Conservation (phyloP, 2,888 invertebrate genomes). For the Sarcophaga carnaria region DNA sequence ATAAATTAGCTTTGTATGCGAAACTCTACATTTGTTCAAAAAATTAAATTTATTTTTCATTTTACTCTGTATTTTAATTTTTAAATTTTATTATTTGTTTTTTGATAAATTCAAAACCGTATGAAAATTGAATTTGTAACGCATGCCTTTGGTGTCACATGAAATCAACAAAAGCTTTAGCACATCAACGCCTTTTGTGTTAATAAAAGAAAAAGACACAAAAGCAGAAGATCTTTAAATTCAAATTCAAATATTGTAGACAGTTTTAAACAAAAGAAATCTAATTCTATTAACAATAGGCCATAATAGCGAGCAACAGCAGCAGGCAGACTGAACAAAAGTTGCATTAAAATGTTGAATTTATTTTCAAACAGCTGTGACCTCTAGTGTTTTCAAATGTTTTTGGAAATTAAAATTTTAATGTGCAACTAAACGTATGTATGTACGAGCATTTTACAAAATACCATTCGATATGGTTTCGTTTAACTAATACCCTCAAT, state of each 20-base stretch:
- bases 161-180: slow-evolving; percentile 38
- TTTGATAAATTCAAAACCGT: slow-evolving; percentile 14
- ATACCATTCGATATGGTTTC: background rate
- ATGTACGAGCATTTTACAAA: background rate
- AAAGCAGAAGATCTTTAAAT: background rate
- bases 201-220: no score
- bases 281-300: no score
- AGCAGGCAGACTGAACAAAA: background rate
- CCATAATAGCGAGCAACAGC: background rate
- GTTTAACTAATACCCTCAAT: slow-evolving; percentile 24
- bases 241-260: background rate
- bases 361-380: slow-evolving; percentile 57
- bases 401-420: slow-evolving; percentile 16
- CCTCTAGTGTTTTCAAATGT: background rate
- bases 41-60: no score
- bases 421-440: slow-evolving; percentile 27
- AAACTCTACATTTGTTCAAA: no score
- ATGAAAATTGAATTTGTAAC: slow-evolving; percentile 53
- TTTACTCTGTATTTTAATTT: no score
- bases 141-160: slow-evolving; percentile 44
- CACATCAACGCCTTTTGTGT: slow-evolving; percentile 3
- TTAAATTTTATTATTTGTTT: background rate
- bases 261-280: slow-evolving; percentile 6
- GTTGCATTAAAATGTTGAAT: slow-evolving; percentile 37
- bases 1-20: no score